Conservation (phyloP, 2,888 invertebrate genomes). For the Cosmorhoe ocellata region DNA sequence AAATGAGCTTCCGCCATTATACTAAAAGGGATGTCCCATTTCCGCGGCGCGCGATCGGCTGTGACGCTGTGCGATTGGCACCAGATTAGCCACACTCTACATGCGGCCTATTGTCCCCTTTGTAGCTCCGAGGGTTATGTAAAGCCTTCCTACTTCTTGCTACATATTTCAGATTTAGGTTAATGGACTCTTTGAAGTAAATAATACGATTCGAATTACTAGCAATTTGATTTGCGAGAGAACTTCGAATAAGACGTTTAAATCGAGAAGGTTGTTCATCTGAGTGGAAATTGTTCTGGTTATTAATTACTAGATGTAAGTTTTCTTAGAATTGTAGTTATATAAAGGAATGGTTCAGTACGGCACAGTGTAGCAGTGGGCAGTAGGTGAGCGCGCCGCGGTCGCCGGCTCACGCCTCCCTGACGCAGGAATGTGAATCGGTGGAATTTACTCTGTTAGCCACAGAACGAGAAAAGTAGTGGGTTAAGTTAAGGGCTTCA, state of each 20-base stretch:
- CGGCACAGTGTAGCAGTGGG: conserved; percentile 2
- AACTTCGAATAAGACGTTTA: not conserved
- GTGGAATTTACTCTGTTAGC: conserved; percentile 13
- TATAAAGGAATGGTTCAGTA: conserved; percentile 5
- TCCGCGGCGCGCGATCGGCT: not conserved
- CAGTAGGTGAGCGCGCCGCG: conserved; percentile 9
- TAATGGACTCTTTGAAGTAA: conserved; percentile 1
- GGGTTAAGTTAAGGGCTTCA: too few relatives aligned
- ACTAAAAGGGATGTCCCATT: not conserved
- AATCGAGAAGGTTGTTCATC: too few relatives aligned
- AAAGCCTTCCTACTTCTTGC: conserved; percentile 17
- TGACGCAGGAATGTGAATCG: conserved; percentile 14
- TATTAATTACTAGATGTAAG: too few relatives aligned
- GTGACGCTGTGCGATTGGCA: conserved; percentile 17
- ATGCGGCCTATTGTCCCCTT: conserved; percentile 12
- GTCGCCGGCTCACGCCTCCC: conserved; percentile 14
- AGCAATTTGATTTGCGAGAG: too few relatives aligned
- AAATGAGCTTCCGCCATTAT: not conserved
- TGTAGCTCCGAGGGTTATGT: conserved; percentile 6
- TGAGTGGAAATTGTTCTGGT: too few relatives aligned
- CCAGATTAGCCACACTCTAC: conserved; percentile 4
- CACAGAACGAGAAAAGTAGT: conserved; percentile 3
- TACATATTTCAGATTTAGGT: conserved; percentile 4
- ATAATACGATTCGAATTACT: too few relatives aligned
- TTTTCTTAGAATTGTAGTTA: too few relatives aligned